A percentile compares a stretch with the other conserved stretches of the same genome.
Conservation (phyloP, 2,113 vertebrate genomes). For the Nycticorax nycticorax region DNA sequence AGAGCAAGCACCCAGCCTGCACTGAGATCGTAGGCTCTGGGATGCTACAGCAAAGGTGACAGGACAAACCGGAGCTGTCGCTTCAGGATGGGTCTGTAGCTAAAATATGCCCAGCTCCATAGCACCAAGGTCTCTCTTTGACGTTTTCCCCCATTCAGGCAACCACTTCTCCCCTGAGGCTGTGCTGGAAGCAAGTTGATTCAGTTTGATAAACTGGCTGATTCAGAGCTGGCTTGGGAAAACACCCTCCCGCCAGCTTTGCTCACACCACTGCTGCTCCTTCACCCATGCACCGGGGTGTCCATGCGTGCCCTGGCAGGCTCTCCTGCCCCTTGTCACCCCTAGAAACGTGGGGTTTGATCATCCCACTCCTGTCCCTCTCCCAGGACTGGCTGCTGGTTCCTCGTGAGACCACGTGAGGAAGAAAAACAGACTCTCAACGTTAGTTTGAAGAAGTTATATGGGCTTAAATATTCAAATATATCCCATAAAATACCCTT, state of each 20-base stretch:
- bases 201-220: neutral
- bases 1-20: neutral
- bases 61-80: rapidly evolving
- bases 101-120: neutral
- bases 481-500: neutral
- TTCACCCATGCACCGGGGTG: rapidly evolving
- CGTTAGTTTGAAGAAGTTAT: neutral
- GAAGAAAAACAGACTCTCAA: neutral
- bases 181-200: neutral
- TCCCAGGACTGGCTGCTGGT: neutral
- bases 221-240: neutral
- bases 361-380: neutral
- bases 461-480: neutral
- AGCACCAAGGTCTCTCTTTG: neutral
- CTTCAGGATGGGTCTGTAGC: neutral
- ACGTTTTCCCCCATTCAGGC: neutral
- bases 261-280: rapidly evolving
- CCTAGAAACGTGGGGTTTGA: rapidly evolving
- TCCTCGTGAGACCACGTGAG: neutral
- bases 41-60: neutral
- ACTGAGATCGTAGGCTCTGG: neutral
- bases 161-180: neutral
- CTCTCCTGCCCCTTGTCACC: neutral
- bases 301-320: neutral
- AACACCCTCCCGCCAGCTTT: neutral